Percentiles rank a stretch among this genome's conserved stretches.
These are phyloP conservation scores for Notothenia coriiceps DNA, from an alignment of 2,113 vertebrate species.

Conservation along the genomic window DNA sequence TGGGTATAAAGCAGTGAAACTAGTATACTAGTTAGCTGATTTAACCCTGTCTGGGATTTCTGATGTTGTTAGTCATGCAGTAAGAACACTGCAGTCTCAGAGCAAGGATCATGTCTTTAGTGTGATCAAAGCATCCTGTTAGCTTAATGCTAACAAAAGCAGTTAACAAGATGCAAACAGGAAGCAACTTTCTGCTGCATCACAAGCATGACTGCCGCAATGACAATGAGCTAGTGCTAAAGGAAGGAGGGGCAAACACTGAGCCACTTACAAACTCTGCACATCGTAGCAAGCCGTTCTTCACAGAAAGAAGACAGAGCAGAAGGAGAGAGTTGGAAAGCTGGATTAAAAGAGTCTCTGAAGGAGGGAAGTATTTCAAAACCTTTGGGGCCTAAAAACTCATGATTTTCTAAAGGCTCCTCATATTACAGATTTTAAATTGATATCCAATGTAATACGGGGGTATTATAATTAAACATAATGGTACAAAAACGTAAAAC, in stretches of 20 bases:
- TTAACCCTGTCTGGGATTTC: neutral
- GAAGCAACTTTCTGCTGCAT: slow-evolving; percentile 45
- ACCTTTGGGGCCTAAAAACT: slow-evolving; percentile 24
- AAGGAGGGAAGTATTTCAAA: slow-evolving; percentile 44
- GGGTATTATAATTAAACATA: slow-evolving; percentile 41
- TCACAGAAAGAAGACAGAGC: slow-evolving; percentile 80
- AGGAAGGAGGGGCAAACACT: slow-evolving; percentile 70
- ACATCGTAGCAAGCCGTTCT: slow-evolving; percentile 87
- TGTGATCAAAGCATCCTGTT: slow-evolving; percentile 37
- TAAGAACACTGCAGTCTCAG: neutral
- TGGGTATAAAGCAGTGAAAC: neutral
- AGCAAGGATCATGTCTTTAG: slow-evolving; percentile 7
- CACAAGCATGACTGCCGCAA: slow-evolving; percentile 36
- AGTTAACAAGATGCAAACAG: slow-evolving; percentile 34
- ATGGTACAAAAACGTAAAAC: slow-evolving; percentile 14
- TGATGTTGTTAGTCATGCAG: slow-evolving; percentile 68
- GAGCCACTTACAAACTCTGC: slow-evolving; percentile 87
- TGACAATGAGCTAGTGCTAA: slow-evolving; percentile 57
- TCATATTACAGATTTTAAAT: slow-evolving; percentile 17
- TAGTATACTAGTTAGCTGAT: neutral
- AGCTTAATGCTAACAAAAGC: slow-evolving; percentile 18
- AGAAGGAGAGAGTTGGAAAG: slow-evolving; percentile 58
- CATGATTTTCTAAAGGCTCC: slow-evolving; percentile 18
- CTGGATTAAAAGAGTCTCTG: slow-evolving; percentile 54
- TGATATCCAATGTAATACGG: slow-evolving; percentile 42